These are phyloP conservation scores for Phyllotis vaccarum DNA, from an alignment of 2,797 vertebrate species.

Conservation along the genomic window DNA sequence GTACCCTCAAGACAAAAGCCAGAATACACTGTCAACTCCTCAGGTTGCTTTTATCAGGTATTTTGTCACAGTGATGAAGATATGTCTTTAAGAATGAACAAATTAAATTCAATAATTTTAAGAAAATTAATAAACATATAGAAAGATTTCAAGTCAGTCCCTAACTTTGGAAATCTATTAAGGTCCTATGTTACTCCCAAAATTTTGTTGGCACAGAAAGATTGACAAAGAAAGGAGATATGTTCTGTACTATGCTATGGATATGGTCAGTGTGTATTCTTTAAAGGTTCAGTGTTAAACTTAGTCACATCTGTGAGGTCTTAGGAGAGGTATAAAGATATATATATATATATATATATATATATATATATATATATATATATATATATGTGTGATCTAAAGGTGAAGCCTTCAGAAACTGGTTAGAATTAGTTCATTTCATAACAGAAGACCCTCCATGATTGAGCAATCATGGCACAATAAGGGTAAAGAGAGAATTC, in stretches of 20 bases:
- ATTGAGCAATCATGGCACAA: not conserved
- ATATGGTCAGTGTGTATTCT: not conserved
- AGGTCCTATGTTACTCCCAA: not conserved
- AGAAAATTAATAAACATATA: not conserved
- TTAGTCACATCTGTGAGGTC: not conserved
- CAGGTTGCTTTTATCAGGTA: not conserved
- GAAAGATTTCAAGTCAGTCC: not conserved
- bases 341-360: too few relatives aligned
- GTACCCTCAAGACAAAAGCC: not conserved
- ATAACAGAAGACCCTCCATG: not conserved
- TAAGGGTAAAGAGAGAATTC: not conserved
- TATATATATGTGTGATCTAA: not conserved
- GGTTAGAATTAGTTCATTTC: not conserved
- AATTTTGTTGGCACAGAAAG: not conserved
- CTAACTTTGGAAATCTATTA: not conserved
- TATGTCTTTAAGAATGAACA: not conserved
- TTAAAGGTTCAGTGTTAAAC: not conserved
- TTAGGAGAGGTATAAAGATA: not conserved
- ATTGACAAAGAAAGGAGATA: not conserved
- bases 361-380: too few relatives aligned
- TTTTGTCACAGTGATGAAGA: not conserved
- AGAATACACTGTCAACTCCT: not conserved
- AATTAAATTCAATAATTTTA: slow-evolving; percentile 27
- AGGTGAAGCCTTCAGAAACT: not conserved
- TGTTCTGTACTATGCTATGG: not conserved